A percentile compares a stretch with the other conserved stretches of the same genome.
These are phyloP conservation scores for Himalopsyche kuldschensis DNA, from an alignment of 2,888 invertebrate genomes.

Conservation along the genomic window DNA sequence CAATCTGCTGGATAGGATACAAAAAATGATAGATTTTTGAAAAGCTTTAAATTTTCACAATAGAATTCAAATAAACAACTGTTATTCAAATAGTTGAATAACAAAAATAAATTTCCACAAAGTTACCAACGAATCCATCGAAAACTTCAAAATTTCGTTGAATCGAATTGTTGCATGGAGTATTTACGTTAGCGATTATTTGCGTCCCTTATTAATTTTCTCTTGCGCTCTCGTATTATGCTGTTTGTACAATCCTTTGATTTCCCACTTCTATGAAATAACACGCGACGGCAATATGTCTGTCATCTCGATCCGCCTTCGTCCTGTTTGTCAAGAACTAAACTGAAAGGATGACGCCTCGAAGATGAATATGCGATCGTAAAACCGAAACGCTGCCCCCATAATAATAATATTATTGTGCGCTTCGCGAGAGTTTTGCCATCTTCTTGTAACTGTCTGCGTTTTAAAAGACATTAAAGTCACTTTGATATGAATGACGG, in stretches of 20 bases:
- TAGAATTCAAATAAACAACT: too few species aligned
- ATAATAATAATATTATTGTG: constrained; percentile 8
- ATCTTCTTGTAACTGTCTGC: not conserved
- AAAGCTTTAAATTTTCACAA: too few species aligned
- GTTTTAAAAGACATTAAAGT: not conserved
- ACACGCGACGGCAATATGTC: not conserved
- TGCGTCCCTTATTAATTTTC: not conserved
- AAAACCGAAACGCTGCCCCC: constrained; percentile 22
- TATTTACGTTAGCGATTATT: not conserved
- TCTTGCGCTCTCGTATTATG: not conserved
- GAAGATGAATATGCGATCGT: constrained; percentile 26
- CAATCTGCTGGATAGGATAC: too few species aligned
- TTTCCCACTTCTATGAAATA: not conserved
- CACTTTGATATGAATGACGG: not conserved
- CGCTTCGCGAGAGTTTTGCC: not conserved
- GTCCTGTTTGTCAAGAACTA: not conserved
- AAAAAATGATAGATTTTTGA: too few species aligned
- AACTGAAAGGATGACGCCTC: not conserved
- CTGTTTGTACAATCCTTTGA: not conserved
- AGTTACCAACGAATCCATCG: too few species aligned
- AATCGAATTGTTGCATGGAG: too few species aligned
- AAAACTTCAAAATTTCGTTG: too few species aligned
- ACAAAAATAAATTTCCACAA: too few species aligned
- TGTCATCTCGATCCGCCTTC: not conserved
- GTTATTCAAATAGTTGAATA: too few species aligned